Conservation (phyloP, 2,888 invertebrate species). For the Nesidiocoris tenuis region DNA sequence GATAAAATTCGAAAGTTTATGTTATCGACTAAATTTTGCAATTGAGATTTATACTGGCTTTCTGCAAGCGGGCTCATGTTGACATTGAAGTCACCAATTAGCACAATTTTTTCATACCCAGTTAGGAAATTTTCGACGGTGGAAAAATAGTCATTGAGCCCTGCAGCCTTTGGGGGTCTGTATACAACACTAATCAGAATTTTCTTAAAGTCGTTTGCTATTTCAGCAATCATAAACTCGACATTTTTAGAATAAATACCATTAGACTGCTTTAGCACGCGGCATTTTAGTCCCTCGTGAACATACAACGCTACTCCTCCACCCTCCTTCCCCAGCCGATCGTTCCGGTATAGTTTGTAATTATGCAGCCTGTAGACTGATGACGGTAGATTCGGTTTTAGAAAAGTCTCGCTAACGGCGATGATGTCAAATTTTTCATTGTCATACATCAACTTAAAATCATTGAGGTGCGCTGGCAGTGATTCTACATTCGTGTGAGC, state of each 20-base stretch:
- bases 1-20: neutral
- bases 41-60: constrained; percentile 14
- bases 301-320: constrained; percentile 20
- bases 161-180: constrained; percentile 17
- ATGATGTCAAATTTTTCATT: neutral
- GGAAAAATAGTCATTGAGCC: constrained; percentile 2
- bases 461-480: neutral
- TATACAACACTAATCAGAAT: constrained; percentile 3
- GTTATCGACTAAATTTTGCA: neutral
- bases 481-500: constrained; percentile 22
- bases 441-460: neutral
- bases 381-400: neutral
- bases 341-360: constrained; percentile 8
- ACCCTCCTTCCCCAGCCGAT: constrained; percentile 5
- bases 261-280: neutral
- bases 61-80: neutral
- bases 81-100: constrained; percentile 7
- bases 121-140: neutral
- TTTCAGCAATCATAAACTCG: constrained; percentile 7
- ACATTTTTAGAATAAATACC: neutral
- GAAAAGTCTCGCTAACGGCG: neutral
- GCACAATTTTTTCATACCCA: neutral
- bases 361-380: neutral
- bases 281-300: neutral
- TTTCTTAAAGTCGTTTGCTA: neutral